Conservation (phyloP, 2,888 invertebrate genomes). For the Cataglyphis altisquamis region DNA sequence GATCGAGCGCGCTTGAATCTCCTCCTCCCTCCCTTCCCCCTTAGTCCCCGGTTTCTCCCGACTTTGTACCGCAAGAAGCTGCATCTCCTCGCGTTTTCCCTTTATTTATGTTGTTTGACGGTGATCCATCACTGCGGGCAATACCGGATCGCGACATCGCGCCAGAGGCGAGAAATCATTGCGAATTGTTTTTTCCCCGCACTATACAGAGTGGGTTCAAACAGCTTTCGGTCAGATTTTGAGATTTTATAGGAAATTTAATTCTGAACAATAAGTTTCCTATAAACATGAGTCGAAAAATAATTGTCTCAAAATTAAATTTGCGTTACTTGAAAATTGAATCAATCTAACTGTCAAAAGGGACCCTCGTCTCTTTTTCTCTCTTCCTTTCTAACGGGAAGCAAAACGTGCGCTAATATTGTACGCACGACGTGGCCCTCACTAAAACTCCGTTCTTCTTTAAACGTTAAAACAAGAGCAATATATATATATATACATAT, state of each 20-base stretch:
- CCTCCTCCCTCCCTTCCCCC: neutral
- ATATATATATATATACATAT: neutral
- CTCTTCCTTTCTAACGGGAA: neutral
- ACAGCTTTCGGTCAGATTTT: too few species aligned
- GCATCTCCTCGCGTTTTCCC: neutral
- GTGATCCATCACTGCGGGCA: neutral
- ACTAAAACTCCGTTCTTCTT: neutral
- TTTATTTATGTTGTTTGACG: neutral
- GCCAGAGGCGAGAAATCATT: neutral
- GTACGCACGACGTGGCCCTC: neutral
- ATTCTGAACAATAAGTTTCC: too few species aligned
- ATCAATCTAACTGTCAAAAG: constrained; percentile 11
- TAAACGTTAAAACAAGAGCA: neutral
- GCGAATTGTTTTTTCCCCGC: neutral
- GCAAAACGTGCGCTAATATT: neutral
- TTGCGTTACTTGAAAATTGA: constrained; percentile 6
- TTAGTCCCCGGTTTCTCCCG: neutral
- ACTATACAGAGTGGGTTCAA: too few species aligned
- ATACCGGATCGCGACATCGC: neutral
- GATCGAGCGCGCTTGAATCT: neutral
- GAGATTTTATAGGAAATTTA: too few species aligned
- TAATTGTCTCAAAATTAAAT: neutral
- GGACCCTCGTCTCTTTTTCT: neutral
- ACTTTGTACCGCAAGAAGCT: constrained; percentile 9
- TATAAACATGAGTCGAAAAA: too few species aligned